Base-by-base conservation (phyloP, 2,113 vertebrate genomes). In the Haemorhous mexicanus region DNA sequence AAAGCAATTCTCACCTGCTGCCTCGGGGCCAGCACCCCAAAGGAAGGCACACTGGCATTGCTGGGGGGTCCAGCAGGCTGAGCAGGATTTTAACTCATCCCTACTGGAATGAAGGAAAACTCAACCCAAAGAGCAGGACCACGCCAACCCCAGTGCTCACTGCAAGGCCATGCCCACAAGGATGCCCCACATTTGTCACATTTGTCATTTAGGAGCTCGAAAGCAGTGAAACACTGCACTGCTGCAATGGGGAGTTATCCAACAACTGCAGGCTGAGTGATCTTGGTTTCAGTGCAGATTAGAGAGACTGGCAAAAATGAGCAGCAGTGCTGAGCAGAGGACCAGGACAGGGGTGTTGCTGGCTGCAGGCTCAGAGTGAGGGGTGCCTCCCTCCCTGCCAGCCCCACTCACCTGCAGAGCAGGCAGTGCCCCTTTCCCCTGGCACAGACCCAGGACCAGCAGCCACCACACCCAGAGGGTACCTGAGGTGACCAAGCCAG, bases 381-480 rank as follows among this genome's bases (percentile, higher is more conserved):
- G 2, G 28, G 6, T 2, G 9, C 5, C 0, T 23, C 74, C 62
- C 5, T 2, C 20, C 69, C 85, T 35, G 26, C 58, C 78, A 80
- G 35, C 4, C 21, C 5, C 27, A 5, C 13, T 10, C 41, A 1
- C 5, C 14, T 26, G 4, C 41, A 4, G 39, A 35, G 30, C 1
- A 5, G 37, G 37, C 79, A 77, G 24, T 24, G 62, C 16, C 28
- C 11, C 37, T 20, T 10, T 17, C 14, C 2, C 7, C 5, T 43
- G 67, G 41, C 11, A 66, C 50, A 18, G 20, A 7, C 70, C 37
- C 1, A 4, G 18, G 37, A 7, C 14, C 30, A 39, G 1, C 7
- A 55, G 59, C 69, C 13, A 41, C 5, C 43, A 4, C 50, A 1
- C 4, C n/a, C 16, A 2, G 0, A 15, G 32, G 10, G 12, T 6